Percentiles rank a stretch among this genome's conserved stretches.
phyloP scores from a whole-genome alignment of 2,113 vertebrate genomes.

The Myodes glareolus region DNA sequence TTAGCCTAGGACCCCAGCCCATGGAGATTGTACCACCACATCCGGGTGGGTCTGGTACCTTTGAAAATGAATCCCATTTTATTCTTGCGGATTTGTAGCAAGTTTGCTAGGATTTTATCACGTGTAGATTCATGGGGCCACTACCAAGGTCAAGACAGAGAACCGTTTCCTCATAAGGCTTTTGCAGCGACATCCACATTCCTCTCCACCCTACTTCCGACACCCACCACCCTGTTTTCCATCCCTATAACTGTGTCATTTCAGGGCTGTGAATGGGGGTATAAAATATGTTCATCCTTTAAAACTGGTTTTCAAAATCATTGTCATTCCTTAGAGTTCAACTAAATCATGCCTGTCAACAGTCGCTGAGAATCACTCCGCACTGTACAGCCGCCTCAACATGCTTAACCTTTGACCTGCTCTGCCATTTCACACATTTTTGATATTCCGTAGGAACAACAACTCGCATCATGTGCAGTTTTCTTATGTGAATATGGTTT shows the following conservation, averaged over 20 bases:
- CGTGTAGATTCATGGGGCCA: not conserved
- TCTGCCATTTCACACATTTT: not conserved
- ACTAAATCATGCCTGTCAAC: not conserved
- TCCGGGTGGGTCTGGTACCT: too few species aligned
- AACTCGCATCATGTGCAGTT: not conserved
- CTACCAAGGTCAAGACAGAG: not conserved
- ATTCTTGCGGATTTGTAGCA: not conserved
- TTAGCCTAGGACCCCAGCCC: not conserved
- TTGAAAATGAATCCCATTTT: not conserved
- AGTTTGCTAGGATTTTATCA: not conserved
- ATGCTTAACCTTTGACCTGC: not conserved
- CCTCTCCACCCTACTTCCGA: not conserved
- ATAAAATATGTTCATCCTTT: not conserved
- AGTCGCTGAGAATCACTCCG: too few species aligned
- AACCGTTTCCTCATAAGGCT: not conserved
- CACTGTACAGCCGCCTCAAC: accelerated
- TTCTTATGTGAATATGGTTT: not conserved
- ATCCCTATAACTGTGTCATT: not conserved
- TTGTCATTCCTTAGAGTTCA: not conserved
- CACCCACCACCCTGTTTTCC: not conserved
- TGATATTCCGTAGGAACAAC: not conserved
- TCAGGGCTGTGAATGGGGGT: not conserved
- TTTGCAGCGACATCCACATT: not conserved
- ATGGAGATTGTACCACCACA: not conserved
- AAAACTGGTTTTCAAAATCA: not conserved